Evolutionary conservation across 2,113 vertebrate genomes (phyloP).

Genomic region (Hyperopisus bebe): DNA sequence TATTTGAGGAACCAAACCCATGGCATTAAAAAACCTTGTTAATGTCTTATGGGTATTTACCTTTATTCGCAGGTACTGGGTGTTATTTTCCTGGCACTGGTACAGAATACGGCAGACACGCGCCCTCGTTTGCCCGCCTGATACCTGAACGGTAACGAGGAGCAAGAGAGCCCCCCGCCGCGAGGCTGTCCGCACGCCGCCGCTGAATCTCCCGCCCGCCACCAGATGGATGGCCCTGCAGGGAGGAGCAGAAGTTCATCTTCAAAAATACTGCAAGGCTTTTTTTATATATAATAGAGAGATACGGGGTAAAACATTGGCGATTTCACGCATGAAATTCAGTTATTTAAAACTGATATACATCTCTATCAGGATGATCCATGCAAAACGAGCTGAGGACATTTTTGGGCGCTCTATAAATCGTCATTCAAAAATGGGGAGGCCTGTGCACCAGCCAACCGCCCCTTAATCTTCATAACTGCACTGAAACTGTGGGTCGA

Average conservation of each 20-base stretch:
- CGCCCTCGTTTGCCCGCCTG: background rate
- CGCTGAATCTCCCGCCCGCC: slow-evolving; percentile 53
- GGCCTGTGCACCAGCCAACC: background rate
- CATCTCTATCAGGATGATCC: background rate
- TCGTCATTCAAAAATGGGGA: background rate
- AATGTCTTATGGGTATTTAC: background rate
- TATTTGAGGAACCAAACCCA: background rate
- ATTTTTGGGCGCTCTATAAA: background rate
- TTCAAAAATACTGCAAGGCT: background rate
- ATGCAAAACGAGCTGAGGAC: background rate
- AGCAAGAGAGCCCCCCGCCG: slow-evolving; percentile 59
- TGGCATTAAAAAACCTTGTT: background rate
- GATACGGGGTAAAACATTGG: background rate
- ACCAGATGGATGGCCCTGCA: slow-evolving; percentile 53
- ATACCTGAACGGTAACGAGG: slow-evolving; percentile 62
- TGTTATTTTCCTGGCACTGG: background rate
- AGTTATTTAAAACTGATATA: background rate
- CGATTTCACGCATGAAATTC: background rate
- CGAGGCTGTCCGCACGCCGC: slow-evolving; percentile 40
- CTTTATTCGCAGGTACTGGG: background rate
- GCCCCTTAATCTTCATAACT: background rate
- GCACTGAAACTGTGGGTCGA: background rate
- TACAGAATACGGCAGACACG: background rate
- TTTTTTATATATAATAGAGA: background rate
- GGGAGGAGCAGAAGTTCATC: slow-evolving; percentile 50